phyloP scores from a whole-genome alignment of 2,888 invertebrate genomes.

The Galerucella calmariensis region DNA sequence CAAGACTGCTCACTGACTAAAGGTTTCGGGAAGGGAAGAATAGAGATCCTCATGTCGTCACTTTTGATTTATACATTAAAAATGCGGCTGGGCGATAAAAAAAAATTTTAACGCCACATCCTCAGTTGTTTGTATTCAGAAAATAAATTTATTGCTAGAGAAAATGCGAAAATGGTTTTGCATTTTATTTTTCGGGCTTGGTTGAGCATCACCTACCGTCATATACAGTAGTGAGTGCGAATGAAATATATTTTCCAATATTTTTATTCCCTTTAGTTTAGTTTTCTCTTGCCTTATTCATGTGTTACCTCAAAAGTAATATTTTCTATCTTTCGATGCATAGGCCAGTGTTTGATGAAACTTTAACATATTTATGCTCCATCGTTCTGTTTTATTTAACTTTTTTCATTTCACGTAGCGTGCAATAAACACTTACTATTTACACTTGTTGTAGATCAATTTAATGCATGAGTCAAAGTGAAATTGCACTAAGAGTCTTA shows the following conservation, averaged over 20 bases:
- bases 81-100: conserved; percentile 50
- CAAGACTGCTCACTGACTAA: conserved; percentile 7
- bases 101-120: conserved; percentile 52
- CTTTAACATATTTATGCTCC: not conserved
- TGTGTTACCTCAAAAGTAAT: conserved; percentile 32
- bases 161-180: conserved; percentile 50
- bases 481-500: no score
- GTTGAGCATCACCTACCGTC: conserved; percentile 46
- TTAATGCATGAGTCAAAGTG: no score
- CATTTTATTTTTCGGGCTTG: conserved; percentile 49
- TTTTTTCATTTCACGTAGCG: not conserved
- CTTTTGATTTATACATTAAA: conserved; percentile 48
- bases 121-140: conserved; percentile 53
- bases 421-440: no score
- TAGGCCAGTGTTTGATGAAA: conserved; percentile 7
- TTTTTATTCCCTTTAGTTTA: conserved; percentile 37
- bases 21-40: conserved; percentile 46
- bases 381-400: not conserved
- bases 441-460: no score
- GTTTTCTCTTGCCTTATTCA: conserved; percentile 35
- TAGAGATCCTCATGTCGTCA: conserved; percentile 46
- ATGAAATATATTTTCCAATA: conserved; percentile 48
- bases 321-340: conserved; percentile 17
- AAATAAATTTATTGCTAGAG: conserved; percentile 52
- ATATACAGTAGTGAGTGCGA: conserved; percentile 47